A percentile compares a stretch with the other conserved stretches of the same genome.
These are phyloP conservation scores for Laticauda colubrina DNA, from an alignment of 2,113 vertebrate species.

Conservation along the genomic window DNA sequence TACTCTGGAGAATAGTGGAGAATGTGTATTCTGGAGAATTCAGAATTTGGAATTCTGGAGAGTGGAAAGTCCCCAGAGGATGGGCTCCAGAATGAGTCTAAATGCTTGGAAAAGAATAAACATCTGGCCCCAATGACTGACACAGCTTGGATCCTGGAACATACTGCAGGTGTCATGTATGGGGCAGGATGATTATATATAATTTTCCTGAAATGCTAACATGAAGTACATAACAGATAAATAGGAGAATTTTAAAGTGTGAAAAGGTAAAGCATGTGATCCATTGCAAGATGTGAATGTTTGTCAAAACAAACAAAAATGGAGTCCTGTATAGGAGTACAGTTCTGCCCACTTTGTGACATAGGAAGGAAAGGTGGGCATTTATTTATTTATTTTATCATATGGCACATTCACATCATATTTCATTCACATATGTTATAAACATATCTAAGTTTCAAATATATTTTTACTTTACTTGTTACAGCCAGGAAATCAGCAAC, in stretches of 20 bases:
- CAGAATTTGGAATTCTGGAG: not conserved
- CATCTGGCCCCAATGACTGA: not conserved
- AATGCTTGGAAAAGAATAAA: not conserved
- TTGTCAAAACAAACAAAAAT: not conserved
- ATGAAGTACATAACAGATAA: not conserved
- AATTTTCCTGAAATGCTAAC: not conserved
- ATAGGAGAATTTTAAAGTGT: not conserved
- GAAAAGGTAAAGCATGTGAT: not conserved
- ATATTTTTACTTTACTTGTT: too few species aligned
- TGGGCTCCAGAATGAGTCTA: not conserved
- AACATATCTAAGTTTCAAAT: not conserved
- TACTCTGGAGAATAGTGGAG: too few species aligned
- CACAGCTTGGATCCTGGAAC: too few species aligned
- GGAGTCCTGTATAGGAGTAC: not conserved
- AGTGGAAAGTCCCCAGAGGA: not conserved
- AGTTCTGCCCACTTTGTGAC: not conserved
- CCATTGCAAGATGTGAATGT: not conserved
- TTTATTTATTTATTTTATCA: too few species aligned
- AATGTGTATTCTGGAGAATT: not conserved
- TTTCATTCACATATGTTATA: not conserved
- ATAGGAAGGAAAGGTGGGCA: not conserved
- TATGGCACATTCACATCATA: not conserved
- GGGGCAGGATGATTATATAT: not conserved
- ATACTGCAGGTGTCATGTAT: not conserved
- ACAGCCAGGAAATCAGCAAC: not conserved